Evolutionary conservation across 2,113 vertebrate genomes (phyloP), one percentile per base, ranked within the genome.

Genomic region (Microcebus murinus): DNA sequence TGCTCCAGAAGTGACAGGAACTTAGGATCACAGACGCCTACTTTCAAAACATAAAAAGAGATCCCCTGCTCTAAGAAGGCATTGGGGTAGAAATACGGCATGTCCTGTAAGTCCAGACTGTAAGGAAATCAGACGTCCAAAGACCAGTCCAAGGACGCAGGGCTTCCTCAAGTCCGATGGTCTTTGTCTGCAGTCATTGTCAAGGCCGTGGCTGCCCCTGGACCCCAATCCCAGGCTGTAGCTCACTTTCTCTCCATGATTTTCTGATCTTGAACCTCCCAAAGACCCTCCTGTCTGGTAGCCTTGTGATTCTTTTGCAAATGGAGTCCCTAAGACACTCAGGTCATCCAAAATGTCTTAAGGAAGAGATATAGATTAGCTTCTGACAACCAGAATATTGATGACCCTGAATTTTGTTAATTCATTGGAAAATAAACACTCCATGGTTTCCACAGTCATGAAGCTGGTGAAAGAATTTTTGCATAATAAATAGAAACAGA

Each of bases 401-500:
- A 63, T 61, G 48, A 76, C 42, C 18, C 55, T n/a, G 1, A 71
- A 39, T 42, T 71, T 81, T 70, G 42, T 87, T 82, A 89, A 67
- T 48, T 77, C 31, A 17, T 1, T 92, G 71, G 57, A 45, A 61
- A 87, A 57, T 23, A 80, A 74, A 50, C 1, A 27, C 18, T 3
- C 11, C 11, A 9, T 34, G 61, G 14, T 90, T 57, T 84, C 31
- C 34, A 57, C 0, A 8, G 31, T 25, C 27, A 83, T n/a, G 23
- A 68, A 88, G 25, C 17, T 73, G 39, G 23, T 63, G 52, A 63
- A 77, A 91, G 18, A 79, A 90, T 23, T 85, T 91, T 88, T 74
- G 11, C 13, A 1, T n/a, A 67, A 86, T 42, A 65, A 91, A 79
- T 42, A 57, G 71, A 94, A 83, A 71, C 61, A 70, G 86, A 70